Percentiles rank a stretch among this genome's conserved stretches.
These are phyloP conservation scores for Mugil cephalus DNA, from an alignment of 2,113 vertebrate genomes.

Conservation along the genomic window DNA sequence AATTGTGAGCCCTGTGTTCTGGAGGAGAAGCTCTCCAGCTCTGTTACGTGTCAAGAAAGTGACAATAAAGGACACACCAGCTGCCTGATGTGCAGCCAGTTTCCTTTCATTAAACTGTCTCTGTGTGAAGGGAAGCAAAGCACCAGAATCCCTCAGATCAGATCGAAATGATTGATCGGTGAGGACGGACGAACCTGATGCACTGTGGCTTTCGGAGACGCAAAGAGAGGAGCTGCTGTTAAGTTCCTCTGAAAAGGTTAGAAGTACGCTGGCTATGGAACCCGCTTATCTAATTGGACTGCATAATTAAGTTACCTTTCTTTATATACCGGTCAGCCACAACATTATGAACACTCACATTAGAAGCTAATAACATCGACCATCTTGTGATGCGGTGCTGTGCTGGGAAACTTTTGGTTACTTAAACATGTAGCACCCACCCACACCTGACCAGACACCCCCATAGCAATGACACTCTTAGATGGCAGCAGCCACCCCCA, in stretches of 20 bases:
- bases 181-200: constrained; percentile 42
- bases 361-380: no score
- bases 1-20: not conserved
- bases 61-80: constrained; percentile 11
- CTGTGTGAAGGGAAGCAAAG: constrained; percentile 19
- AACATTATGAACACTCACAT: no score
- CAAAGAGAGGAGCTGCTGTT: constrained; percentile 1
- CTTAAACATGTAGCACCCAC: no score
- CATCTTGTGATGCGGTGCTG: no score
- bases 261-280: no score
- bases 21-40: constrained; percentile 10
- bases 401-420: no score
- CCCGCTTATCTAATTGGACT: not conserved
- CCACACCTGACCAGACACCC: no score
- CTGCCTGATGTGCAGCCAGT: constrained; percentile 2
- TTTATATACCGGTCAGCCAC: no score
- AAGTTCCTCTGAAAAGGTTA: not conserved
- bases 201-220: not conserved
- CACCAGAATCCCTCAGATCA: constrained; percentile 8
- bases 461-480: no score
- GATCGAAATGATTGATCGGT: constrained; percentile 48
- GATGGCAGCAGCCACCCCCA: no score
- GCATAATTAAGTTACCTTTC: not conserved
- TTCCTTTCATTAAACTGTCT: constrained; percentile 26
- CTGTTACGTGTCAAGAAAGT: constrained; percentile 4